These are phyloP conservation scores for Lutjanus erythropterus DNA, from an alignment of 2,113 vertebrate species.

Conservation along the genomic window DNA sequence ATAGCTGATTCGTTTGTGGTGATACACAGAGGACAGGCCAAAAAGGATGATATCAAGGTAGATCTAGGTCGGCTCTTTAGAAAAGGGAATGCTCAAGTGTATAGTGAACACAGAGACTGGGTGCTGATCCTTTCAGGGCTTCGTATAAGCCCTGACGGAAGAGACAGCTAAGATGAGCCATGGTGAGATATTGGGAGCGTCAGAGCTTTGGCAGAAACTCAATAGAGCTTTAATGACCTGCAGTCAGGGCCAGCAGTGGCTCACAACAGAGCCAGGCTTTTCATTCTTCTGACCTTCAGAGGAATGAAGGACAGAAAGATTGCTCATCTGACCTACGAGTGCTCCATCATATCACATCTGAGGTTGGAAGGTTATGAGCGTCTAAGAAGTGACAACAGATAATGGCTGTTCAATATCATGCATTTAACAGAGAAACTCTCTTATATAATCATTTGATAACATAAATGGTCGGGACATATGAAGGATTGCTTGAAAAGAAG, in stretches of 20 bases:
- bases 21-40: slow-evolving; percentile 25
- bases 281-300: slow-evolving; percentile 77
- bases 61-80: slow-evolving; percentile 44
- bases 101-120: slow-evolving; percentile 39
- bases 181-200: slow-evolving; percentile 77
- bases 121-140: slow-evolving; percentile 69
- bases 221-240: slow-evolving; percentile 84
- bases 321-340: slow-evolving; percentile 51
- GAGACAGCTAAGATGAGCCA: slow-evolving; percentile 70
- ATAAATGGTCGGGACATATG: slow-evolving; percentile 6
- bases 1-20: slow-evolving; percentile 33
- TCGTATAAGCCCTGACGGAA: slow-evolving; percentile 72
- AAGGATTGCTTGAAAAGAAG: background rate
- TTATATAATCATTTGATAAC: background rate
- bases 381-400: slow-evolving; percentile 25
- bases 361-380: slow-evolving; percentile 34
- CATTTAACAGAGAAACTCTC: background rate
- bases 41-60: slow-evolving; percentile 47
- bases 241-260: slow-evolving; percentile 73
- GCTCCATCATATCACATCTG: slow-evolving; percentile 53
- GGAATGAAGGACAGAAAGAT: slow-evolving; percentile 59
- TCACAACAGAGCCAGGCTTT: slow-evolving; percentile 69
- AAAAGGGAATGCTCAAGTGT: slow-evolving; percentile 47
- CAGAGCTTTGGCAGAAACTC: slow-evolving; percentile 83
- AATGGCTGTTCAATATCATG: slow-evolving; percentile 26